Evolutionary conservation across 1,140 invertebrate species (phyloP).

Genomic region (Drosophila santomea): DNA sequence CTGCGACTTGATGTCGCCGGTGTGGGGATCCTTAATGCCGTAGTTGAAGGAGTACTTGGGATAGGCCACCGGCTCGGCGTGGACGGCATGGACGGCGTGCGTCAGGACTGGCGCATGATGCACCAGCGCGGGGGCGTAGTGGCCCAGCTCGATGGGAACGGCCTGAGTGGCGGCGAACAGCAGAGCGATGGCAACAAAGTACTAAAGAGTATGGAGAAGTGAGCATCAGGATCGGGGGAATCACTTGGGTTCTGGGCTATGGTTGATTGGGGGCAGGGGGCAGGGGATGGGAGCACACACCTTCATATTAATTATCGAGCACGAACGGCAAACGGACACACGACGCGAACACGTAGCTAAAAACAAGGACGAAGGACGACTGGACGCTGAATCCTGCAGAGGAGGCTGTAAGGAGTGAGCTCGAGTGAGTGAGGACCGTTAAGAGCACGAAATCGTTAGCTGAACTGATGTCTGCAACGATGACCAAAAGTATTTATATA

Average conservation of each 20-base stretch:
- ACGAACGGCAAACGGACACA: slow-evolving; percentile 39
- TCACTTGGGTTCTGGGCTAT: neutral
- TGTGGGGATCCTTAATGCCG: slow-evolving; percentile 86
- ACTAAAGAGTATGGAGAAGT: slow-evolving; percentile 65
- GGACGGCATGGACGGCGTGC: slow-evolving; percentile 76
- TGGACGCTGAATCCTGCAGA: slow-evolving; percentile 39
- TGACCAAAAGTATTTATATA: slow-evolving; percentile 84
- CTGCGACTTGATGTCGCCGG: slow-evolving; percentile 88
- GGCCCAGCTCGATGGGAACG: slow-evolving; percentile 80
- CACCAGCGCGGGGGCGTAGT: slow-evolving; percentile 74
- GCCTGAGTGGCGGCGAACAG: slow-evolving; percentile 77
- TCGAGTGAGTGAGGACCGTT: slow-evolving; percentile 68
- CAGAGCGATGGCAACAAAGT: slow-evolving; percentile 80
- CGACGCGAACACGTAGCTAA: slow-evolving; percentile 42
- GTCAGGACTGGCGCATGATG: slow-evolving; percentile 76
- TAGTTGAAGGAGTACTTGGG: slow-evolving; percentile 87
- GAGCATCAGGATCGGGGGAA: slow-evolving; percentile 48
- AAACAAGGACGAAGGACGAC: slow-evolving; percentile 59
- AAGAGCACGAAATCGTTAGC: slow-evolving; percentile 80
- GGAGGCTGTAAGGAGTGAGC: slow-evolving; percentile 46
- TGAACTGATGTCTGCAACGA: slow-evolving; percentile 83
- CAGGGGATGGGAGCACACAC: slow-evolving; percentile 38
- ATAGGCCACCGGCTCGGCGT: slow-evolving; percentile 84
- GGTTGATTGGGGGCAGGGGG: neutral
- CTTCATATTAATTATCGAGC: slow-evolving; percentile 65